Conservation (phyloP, 1,140 invertebrate genomes). For the Melitaea cinxia region DNA sequence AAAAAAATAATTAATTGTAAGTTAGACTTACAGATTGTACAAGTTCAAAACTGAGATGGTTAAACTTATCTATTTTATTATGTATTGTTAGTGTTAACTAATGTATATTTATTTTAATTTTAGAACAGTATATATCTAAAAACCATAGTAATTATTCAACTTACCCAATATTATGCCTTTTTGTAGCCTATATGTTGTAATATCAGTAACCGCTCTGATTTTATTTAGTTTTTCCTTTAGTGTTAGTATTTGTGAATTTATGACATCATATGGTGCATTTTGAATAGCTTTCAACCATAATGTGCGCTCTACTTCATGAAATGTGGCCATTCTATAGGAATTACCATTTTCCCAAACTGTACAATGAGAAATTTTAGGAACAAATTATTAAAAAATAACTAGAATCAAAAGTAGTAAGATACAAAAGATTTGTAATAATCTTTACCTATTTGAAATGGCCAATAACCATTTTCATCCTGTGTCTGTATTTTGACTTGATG, state of each 20-base stretch:
- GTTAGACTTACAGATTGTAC: too few species aligned
- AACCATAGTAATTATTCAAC: too few species aligned
- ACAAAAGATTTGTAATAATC: constrained; percentile 46
- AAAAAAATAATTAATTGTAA: too few species aligned
- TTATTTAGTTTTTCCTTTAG: constrained; percentile 78
- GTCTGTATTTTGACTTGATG: constrained; percentile 83
- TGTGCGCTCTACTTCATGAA: constrained; percentile 90
- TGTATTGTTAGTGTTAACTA: too few species aligned
- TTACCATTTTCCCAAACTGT: constrained; percentile 92
- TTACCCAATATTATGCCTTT: constrained; percentile 85
- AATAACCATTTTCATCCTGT: constrained; percentile 82
- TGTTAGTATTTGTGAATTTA: constrained; percentile 87
- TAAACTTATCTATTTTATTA: too few species aligned
- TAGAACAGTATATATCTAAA: too few species aligned
- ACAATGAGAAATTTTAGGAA: constrained; percentile 34
- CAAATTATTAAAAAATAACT: constrained; percentile 11
- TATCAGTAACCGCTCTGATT: constrained; percentile 85
- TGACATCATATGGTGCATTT: constrained; percentile 91
- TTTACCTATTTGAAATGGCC: constrained; percentile 87
- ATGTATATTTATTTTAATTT: too few species aligned
- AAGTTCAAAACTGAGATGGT: too few species aligned
- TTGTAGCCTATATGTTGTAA: constrained; percentile 86
- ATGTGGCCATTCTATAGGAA: constrained; percentile 90
- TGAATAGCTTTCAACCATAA: constrained; percentile 94
- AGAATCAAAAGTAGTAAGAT: constrained; percentile 14